Evolutionary conservation across 2,888 invertebrate species (phyloP), one percentile per base, ranked within the genome.

Genomic region (Cheilosia vernalis): DNA sequence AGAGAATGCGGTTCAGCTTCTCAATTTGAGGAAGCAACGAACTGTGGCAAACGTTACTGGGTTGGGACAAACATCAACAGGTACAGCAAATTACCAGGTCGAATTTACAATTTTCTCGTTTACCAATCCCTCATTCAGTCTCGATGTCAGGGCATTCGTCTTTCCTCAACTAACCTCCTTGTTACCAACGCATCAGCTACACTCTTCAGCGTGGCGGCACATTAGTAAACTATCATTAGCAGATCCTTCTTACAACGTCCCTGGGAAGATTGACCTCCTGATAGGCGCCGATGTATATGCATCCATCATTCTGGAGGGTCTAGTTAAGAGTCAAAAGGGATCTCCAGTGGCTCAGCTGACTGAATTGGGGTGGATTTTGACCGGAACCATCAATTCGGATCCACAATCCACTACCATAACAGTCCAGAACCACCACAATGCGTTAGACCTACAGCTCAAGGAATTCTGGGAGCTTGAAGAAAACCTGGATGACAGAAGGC

Each of bases 211-310:
- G 5, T 73, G 44, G 61, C 19, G 1, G 2, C 55, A 73, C 15
- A 17, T 73, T 2, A 10, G 13, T 1, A 44, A 73, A n/a, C 17
- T 73, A 10, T 2, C 19, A 6, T 44, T 64, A 15, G 73, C 63
- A 37, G 70, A 64, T 0, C 24, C 24, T 24, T 24, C 24, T 2
- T 76, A 33, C 56, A 56, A 24, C 24, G 13, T 27, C n/a, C 74
- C 56, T 7, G 64, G 55, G 13, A 72, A 61, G 30, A 53, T 73
- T 10, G 61, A 74, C 44, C n/a, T 74, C 0, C 24, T 74, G 2
- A 27, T 64, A 27, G 74, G 56, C 6, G 64, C 56, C 37, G 61
- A 73, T 10, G 61, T 56, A 17, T 74, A 74, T 51, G 47, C 47
- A 7, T 55, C 55, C 2, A 74, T 74, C 9, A 74, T 64, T n/a